Base-by-base conservation (phyloP, 2,113 vertebrate genomes). In the Genyomyrus donnyi region DNA sequence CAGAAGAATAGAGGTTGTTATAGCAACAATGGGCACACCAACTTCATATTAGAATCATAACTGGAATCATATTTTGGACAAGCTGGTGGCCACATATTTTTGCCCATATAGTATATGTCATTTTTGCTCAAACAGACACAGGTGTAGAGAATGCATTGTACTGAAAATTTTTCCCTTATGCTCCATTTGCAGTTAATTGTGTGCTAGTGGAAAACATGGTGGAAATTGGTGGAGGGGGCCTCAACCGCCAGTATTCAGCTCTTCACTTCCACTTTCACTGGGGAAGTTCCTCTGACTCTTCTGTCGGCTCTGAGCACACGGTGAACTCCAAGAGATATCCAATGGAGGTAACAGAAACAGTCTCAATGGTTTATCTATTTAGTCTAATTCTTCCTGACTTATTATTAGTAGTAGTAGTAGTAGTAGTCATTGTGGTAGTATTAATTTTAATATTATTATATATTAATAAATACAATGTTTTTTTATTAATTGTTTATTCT, bases 231-330 rank as follows among this genome's bases (percentile, higher is more conserved):
- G 95, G 94, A 46, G 94, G 94, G 17, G 95, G 93, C n/a, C 95
- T 96, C 1, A 87, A 89, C 2, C 92, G 15, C 0, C 45, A 1
- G 0, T 97, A 96, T 77, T 90, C 90, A 6, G 66, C 93, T 3
- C 0, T 89, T 15, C 92, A 96, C 88, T 93, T 97, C 70, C 95
- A 96, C 90, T 88, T 97, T 62, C 96, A 96, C 91, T 96, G 96
- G 96, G 96, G 95, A 2, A 89, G 94, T 0, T 85, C 74, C 1
- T 24, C 27, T 1, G 50, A 89, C 0, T 24, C 87, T 3, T 56
- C 89, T 3, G 90, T 90, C 0, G 96, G 95, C 2, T 96, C 96
- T 0, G 96, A 96, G 90, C 96, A 97, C 92, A 90, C 1, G 0
- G 13, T 96, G 1, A 31, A 96, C 58, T 91, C 92, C 2, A 83